These are phyloP conservation scores for Polyodon spathula DNA, from an alignment of 2,113 vertebrate species.

Conservation along the genomic window DNA sequence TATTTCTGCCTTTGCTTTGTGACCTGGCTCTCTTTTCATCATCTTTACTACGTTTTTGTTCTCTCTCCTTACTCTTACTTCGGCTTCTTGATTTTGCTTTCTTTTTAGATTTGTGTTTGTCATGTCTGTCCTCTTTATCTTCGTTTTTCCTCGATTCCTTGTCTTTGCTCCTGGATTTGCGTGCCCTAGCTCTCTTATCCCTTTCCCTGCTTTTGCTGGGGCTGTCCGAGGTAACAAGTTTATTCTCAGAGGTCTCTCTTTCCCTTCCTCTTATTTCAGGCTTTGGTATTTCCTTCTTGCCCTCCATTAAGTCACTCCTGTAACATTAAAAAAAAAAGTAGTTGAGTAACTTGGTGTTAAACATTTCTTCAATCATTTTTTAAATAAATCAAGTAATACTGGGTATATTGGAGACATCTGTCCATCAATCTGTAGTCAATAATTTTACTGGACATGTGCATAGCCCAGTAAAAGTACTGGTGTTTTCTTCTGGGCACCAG, in stretches of 20 bases:
- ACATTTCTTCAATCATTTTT: too few relatives aligned
- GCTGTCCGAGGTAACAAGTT: slow-evolving; percentile 57
- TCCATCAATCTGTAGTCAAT: too few relatives aligned
- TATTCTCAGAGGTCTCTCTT: slow-evolving; percentile 60
- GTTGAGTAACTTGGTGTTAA: slow-evolving; percentile 16
- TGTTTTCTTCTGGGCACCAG: too few relatives aligned
- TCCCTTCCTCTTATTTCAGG: slow-evolving; percentile 67
- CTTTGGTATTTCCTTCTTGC: slow-evolving; percentile 60
- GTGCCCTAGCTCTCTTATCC: slow-evolving; percentile 70
- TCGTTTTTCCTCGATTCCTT: slow-evolving; percentile 63
- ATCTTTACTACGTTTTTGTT: slow-evolving; percentile 55
- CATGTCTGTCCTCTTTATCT: slow-evolving; percentile 72
- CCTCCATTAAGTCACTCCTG: slow-evolving; percentile 69
- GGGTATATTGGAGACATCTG: too few relatives aligned
- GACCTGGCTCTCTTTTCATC: slow-evolving; percentile 59
- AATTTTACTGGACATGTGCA: too few relatives aligned
- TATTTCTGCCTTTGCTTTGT: slow-evolving; percentile 64
- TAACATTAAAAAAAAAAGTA: slow-evolving; percentile 19
- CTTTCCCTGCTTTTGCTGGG: slow-evolving; percentile 66
- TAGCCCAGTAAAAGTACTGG: too few relatives aligned
- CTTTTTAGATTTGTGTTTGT: slow-evolving; percentile 76
- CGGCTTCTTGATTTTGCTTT: slow-evolving; percentile 74
- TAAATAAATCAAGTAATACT: too few relatives aligned
- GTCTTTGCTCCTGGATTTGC: slow-evolving; percentile 82
- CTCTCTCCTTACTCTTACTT: slow-evolving; percentile 81